Conservation (phyloP, 2,797 vertebrate species). For the Crenuchus spilurus region DNA sequence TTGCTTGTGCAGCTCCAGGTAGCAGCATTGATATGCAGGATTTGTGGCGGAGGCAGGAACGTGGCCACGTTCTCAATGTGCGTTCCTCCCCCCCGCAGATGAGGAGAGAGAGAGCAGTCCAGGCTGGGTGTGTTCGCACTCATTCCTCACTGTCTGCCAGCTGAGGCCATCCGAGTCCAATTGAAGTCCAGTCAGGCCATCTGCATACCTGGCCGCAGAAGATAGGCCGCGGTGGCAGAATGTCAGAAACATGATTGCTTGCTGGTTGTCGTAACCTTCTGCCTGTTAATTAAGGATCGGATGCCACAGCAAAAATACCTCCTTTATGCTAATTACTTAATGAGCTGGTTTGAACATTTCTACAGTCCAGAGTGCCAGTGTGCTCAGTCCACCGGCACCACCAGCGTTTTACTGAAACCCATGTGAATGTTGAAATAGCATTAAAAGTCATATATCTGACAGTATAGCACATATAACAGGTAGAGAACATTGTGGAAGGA, state of each 20-base stretch:
- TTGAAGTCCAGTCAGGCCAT: constrained; percentile 36
- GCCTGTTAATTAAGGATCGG: constrained; percentile 7
- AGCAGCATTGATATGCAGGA: not conserved
- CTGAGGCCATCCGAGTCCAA: constrained; percentile 19
- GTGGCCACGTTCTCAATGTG: not conserved
- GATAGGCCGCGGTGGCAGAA: not conserved
- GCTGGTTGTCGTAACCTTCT: constrained; percentile 14
- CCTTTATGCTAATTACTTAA: not conserved
- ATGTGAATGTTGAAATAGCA: no score
- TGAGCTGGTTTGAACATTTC: not conserved
- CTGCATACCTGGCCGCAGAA: constrained; percentile 39
- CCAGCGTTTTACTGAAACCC: no score
- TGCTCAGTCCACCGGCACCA: no score
- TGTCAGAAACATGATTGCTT: constrained; percentile 32
- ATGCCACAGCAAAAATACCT: not conserved
- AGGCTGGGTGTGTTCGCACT: not conserved
- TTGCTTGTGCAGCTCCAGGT: constrained; percentile 27
- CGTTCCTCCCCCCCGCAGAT: constrained; percentile 14
- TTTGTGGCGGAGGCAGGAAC: not conserved
- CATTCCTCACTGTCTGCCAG: constrained; percentile 13
- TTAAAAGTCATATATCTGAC: no score
- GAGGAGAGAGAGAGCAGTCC: not conserved
- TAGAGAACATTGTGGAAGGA: no score
- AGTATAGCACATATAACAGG: no score
- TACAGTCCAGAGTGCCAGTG: not conserved